These are phyloP conservation scores for Hydrozoanthus gracilis DNA, from an alignment of 92 coral and sea anemone genomes.

Conservation along the genomic window DNA sequence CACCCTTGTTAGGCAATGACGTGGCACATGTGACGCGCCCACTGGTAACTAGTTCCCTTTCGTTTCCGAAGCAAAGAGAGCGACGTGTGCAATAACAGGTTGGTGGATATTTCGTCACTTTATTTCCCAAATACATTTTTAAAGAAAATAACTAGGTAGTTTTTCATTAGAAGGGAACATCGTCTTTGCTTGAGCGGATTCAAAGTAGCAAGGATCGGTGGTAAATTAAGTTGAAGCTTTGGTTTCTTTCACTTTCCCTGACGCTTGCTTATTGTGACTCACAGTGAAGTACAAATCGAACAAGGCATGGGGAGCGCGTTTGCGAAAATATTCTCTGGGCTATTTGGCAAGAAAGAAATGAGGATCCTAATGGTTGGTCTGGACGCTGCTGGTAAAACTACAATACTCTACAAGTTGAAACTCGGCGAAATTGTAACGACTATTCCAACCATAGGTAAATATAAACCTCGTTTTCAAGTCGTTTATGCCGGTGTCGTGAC, in stretches of 20 bases:
- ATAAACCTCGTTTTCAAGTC: neutral
- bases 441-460: constrained; percentile 95
- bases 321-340: constrained; percentile 68
- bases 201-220: neutral
- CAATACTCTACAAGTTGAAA: constrained; percentile 93
- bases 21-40: constrained; percentile 99
- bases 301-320: constrained; percentile 75
- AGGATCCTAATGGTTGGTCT: constrained; percentile 98
- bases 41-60: constrained; percentile 80
- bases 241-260: neutral
- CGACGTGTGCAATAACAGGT: constrained; percentile 78
- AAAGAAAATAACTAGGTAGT: neutral
- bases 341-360: constrained; percentile 98
- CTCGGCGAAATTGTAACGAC: constrained; percentile 99
- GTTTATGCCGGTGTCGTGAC: constrained; percentile 9
- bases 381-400: constrained; percentile 98
- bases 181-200: neutral
- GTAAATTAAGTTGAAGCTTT: neutral
- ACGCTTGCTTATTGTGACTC: constrained; percentile 39
- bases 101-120: constrained; percentile 55
- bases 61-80: constrained; percentile 47
- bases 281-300: neutral
- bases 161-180: neutral
- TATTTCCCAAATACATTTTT: neutral
- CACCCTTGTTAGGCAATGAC: constrained; percentile 92